phyloP scores from a whole-genome alignment of 1,140 invertebrate species.

The Telenomus remus region DNA sequence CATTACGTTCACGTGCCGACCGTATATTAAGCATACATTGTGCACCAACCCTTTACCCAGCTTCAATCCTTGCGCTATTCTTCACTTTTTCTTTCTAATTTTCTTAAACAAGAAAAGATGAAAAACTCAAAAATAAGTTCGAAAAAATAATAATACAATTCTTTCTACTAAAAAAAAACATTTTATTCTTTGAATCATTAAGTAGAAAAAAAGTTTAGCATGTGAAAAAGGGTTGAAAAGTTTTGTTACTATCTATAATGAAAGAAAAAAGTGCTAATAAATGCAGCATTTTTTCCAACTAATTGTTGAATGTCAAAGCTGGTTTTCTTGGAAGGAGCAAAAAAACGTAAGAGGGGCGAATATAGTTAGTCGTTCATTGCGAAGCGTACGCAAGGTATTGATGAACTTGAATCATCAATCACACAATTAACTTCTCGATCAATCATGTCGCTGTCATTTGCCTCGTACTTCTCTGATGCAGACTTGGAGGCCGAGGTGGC shows the following conservation, averaged over 20 bases:
- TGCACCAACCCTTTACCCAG: conserved; percentile 67
- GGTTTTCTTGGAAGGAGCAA: conserved; percentile 32
- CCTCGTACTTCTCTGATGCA: conserved; percentile 60
- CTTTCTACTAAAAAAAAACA: too few relatives aligned
- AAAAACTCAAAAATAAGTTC: too few relatives aligned
- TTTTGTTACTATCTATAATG: too few relatives aligned
- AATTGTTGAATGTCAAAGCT: neutral
- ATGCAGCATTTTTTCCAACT: too few relatives aligned
- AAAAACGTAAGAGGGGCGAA: neutral
- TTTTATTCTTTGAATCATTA: too few relatives aligned
- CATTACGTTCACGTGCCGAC: conserved; percentile 75
- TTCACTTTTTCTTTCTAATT: neutral
- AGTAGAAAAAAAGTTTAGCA: neutral
- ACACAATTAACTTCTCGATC: conserved; percentile 73
- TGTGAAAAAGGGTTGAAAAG: neutral
- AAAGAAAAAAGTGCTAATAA: too few relatives aligned
- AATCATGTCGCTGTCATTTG: conserved; percentile 72
- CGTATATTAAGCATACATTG: conserved; percentile 76
- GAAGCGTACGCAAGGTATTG: conserved; percentile 51
- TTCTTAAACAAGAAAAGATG: too few relatives aligned
- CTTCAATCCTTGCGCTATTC: conserved; percentile 26
- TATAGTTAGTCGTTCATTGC: conserved; percentile 19
- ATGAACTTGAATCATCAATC: conserved; percentile 74
- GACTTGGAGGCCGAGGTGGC: conserved; percentile 45
- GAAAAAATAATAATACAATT: too few relatives aligned